phyloP scores from a whole-genome alignment of 2,113 vertebrate genomes.

The Gallinago paraguaiae region DNA sequence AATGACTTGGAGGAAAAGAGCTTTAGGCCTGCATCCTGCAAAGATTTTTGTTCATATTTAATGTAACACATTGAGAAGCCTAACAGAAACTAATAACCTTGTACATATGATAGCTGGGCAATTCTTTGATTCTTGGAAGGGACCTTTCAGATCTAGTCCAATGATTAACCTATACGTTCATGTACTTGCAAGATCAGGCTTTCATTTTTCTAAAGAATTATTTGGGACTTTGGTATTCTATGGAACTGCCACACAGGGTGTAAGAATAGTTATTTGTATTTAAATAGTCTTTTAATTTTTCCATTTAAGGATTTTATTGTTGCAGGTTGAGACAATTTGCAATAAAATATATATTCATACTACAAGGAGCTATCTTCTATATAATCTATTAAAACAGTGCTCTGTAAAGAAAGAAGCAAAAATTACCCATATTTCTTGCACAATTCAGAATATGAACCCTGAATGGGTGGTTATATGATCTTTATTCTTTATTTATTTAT shows the following conservation, averaged over 20 bases:
- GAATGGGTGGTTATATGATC: neutral
- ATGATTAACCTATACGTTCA: neutral
- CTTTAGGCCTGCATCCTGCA: neutral
- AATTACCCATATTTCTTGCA: neutral
- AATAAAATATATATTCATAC: neutral
- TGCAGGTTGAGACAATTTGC: neutral
- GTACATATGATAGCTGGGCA: too few relatives aligned
- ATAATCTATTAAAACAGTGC: neutral
- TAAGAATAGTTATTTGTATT: neutral
- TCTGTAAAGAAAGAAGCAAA: constrained; percentile 8
- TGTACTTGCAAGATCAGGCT: neutral
- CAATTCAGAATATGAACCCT: constrained; percentile 19
- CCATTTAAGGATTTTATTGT: neutral
- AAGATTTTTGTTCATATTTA: neutral
- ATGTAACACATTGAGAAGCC: neutral
- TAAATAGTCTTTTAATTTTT: constrained; percentile 12
- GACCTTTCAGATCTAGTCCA: too few relatives aligned
- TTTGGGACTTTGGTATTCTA: neutral
- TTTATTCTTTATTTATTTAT: neutral
- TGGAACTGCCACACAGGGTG: neutral
- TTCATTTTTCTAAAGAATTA: neutral
- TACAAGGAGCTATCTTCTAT: neutral
- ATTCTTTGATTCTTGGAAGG: too few relatives aligned
- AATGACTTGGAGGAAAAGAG: neutral
- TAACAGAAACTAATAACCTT: neutral